Percentiles rank a stretch among this genome's conserved stretches.
Conservation (phyloP, 2,113 vertebrate genomes). For the Bos javanicus region DNA sequence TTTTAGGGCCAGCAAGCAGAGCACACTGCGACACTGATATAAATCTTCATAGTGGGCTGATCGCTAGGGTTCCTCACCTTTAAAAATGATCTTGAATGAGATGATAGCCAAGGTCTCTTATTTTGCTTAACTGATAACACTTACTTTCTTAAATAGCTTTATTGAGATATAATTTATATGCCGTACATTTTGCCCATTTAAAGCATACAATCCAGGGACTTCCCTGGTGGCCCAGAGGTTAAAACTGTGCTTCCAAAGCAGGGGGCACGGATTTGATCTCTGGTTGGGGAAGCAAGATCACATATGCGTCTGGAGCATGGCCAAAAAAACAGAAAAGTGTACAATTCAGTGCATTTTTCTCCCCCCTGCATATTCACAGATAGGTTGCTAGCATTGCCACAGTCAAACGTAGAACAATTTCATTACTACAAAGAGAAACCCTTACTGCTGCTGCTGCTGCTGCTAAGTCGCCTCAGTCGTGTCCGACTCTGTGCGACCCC, state of each 20-base stretch:
- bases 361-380: not conserved
- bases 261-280: not conserved
- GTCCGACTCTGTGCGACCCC: too few species aligned
- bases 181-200: not conserved
- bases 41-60: not conserved
- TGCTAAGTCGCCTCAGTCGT: too few species aligned
- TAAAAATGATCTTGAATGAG: not conserved
- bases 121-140: not conserved
- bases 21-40: not conserved
- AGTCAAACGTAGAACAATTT: not conserved
- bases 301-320: not conserved
- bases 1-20: not conserved
- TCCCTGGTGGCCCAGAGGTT: not conserved
- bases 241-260: not conserved
- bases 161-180: not conserved
- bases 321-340: not conserved
- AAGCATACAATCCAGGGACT: not conserved
- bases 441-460: too few species aligned
- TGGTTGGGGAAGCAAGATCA: not conserved
- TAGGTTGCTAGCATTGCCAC: not conserved
- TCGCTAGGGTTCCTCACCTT: not conserved
- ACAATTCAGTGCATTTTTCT: not conserved
- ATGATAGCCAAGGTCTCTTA: not conserved
- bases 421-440: not conserved
- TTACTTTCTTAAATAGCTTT: not conserved